Evolutionary conservation across 1,140 invertebrate genomes (phyloP), one percentile per base, ranked within the genome.

Genomic region (Panagrolaimus sp.): DNA sequence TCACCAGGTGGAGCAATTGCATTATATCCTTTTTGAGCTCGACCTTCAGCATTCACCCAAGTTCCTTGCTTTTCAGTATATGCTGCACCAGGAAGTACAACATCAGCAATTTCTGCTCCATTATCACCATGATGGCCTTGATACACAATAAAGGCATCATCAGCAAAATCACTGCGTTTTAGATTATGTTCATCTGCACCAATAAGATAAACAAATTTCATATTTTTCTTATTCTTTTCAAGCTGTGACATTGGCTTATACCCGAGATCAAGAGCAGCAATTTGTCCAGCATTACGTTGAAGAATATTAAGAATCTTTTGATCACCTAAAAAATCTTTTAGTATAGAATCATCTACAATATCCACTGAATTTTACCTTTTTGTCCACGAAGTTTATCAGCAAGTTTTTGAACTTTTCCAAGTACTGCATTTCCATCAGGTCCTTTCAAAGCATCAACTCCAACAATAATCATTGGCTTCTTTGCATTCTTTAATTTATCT

Each of bases 61-160:
- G 90, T 96, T 9, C 87, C 93, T 84, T 93, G 90, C 85, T 98
- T 98, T 87, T 98, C 96, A 1, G 96, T 98, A 83, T 97, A 98
- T 0, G 96, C 94, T 15, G 93, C 92, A 67, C 92, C 95, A 21
- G 96, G 94, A 3, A 99, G 86, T 69, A 99, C 88, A 17, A 92
- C 88, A 85, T 99, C 95, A 68, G 96, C 94, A 72, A 94, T 90
- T 64, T 89, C 84, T 12, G 96, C 96, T 72, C 95, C 95, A 71
- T 85, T 87, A 84, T 98, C 96, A 65, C 96, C 96, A 86, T 97
- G 95, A 86, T 95, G 94, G 66, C 94, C 92, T 88, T 95, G 92
- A 84, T 98, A 99, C 76, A 99, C 89, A 66, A 98, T 88, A 74
- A 91, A 91, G 73, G 89, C 89, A 81, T 93, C 90, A 65, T 88